Percentiles rank a stretch among this genome's conserved stretches.
These are phyloP conservation scores for Sebastes nivosus DNA, from an alignment of 2,797 vertebrate species.

Conservation along the genomic window DNA sequence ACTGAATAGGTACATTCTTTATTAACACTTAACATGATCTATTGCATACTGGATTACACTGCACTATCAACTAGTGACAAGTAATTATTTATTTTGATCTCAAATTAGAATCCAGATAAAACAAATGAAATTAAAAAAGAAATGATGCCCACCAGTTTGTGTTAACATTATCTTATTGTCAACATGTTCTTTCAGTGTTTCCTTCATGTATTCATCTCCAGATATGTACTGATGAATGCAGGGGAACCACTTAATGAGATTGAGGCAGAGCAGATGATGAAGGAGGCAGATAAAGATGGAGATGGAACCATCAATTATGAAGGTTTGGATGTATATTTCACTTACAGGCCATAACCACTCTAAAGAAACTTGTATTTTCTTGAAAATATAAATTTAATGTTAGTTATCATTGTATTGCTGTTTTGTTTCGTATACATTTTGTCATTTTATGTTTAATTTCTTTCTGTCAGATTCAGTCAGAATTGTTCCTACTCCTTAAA, in stretches of 20 bases:
- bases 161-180: neutral
- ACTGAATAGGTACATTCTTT: neutral
- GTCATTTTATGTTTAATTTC: neutral
- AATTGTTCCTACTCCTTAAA: neutral
- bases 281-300: constrained; percentile 78
- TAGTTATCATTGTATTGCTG: neutral
- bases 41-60: neutral
- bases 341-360: neutral
- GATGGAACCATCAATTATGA: constrained; percentile 78
- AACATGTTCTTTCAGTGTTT: neutral
- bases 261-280: constrained; percentile 83
- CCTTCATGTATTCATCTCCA: constrained; percentile 11
- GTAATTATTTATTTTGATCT: neutral
- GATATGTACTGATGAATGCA: constrained; percentile 76
- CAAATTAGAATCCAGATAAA: neutral
- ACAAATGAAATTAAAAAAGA: neutral
- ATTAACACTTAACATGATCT: neutral
- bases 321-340: constrained; percentile 48
- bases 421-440: neutral
- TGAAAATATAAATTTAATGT: neutral
- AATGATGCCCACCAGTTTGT: neutral
- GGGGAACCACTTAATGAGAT: constrained; percentile 75
- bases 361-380: neutral
- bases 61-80: neutral
- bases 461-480: neutral